phyloP scores from a whole-genome alignment of 2,797 vertebrate genomes.

The Syngnathus rostellatus region DNA sequence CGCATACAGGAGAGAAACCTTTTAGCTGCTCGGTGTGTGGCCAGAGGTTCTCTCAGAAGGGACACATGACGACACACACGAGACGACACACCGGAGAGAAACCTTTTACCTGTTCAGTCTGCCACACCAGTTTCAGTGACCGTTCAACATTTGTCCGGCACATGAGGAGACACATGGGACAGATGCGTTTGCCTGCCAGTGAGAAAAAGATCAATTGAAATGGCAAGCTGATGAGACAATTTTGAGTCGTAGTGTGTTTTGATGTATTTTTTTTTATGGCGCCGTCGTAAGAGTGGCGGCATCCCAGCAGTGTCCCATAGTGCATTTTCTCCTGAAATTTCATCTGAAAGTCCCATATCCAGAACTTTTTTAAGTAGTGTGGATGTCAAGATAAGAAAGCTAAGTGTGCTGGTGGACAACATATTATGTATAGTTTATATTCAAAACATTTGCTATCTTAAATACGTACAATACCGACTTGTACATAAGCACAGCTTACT shows the following conservation, averaged over 20 bases:
- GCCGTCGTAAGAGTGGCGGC: too few relatives aligned
- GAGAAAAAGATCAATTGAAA: neutral
- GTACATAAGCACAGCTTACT: neutral
- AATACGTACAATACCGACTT: neutral
- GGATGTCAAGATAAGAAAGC: neutral
- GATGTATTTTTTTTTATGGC: too few relatives aligned
- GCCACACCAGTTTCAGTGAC: slow-evolving; percentile 4
- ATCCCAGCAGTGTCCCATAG: too few relatives aligned
- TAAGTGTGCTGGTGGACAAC: neutral
- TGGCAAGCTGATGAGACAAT: neutral
- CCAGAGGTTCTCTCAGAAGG: neutral
- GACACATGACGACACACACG: slow-evolving; percentile 1
- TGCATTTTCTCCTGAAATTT: neutral
- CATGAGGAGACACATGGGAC: neutral
- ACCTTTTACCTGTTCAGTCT: neutral
- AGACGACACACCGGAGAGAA: slow-evolving; percentile 5
- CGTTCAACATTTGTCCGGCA: slow-evolving; percentile 4
- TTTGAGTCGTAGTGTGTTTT: neutral
- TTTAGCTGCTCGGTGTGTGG: slow-evolving; percentile 2
- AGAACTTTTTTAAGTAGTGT: neutral
- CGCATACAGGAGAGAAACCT: slow-evolving; percentile 5
- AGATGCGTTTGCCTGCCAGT: neutral
- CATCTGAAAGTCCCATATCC: neutral
- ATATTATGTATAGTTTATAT: neutral
- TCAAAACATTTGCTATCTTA: neutral